Percentiles rank a stretch among this genome's conserved stretches.
These are phyloP conservation scores for Phragmatobia fuliginosa DNA, from an alignment of 2,888 invertebrate species.

Conservation along the genomic window DNA sequence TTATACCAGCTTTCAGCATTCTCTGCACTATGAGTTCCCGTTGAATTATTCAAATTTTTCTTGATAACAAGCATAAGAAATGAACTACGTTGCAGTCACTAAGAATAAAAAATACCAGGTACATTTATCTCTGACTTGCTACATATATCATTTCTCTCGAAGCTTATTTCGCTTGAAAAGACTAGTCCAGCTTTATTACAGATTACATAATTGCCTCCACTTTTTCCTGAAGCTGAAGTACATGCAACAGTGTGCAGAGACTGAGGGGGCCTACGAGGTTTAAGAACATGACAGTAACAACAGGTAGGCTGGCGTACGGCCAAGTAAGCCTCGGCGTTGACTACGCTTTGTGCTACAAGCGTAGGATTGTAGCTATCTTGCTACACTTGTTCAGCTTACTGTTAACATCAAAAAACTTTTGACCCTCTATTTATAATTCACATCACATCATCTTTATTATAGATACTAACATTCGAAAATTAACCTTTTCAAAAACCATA, in stretches of 20 bases:
- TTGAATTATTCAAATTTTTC: conserved; percentile 67
- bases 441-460: conserved; percentile 22
- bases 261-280: conserved; percentile 55
- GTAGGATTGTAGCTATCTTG: conserved; percentile 59
- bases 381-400: conserved; percentile 62
- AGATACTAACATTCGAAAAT: conserved; percentile 31
- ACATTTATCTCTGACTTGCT: not conserved
- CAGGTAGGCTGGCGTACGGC: conserved; percentile 82
- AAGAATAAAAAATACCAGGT: conserved; percentile 18
- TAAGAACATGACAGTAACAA: conserved; percentile 75
- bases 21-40: conserved; percentile 54
- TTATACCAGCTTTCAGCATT: conserved; percentile 65
- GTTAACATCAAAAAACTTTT: conserved; percentile 52
- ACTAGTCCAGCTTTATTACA: not conserved
- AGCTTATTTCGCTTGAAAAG: not conserved
- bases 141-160: not conserved
- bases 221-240: conserved; percentile 48
- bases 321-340: conserved; percentile 67
- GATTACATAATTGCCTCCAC: conserved; percentile 12
- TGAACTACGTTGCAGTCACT: conserved; percentile 33
- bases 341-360: conserved; percentile 68
- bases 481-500: conserved; percentile 38
- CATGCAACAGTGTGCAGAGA: conserved; percentile 61
- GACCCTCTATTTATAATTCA: conserved; percentile 27
- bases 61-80: conserved; percentile 56